Evolutionary conservation across 2,113 vertebrate genomes (phyloP), one percentile per base, ranked within the genome.

Genomic region (Rhinogobius similis): DNA sequence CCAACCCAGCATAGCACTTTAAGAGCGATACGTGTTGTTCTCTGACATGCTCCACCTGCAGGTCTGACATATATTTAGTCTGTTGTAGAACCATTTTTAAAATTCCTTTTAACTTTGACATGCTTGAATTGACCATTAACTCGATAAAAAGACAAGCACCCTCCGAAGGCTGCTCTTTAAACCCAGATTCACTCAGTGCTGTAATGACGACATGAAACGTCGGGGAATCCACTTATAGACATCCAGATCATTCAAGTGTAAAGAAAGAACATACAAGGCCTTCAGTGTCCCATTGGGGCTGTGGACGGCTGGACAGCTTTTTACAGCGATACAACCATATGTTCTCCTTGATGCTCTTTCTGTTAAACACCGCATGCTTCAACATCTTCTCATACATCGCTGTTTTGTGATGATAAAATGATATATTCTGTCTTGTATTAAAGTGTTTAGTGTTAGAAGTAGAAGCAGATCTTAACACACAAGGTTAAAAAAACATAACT

Each of bases 201-300:
- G 77, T 85, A 84, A 84, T 78, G 84, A 81, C 81, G 72, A 64
- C 62, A 67, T 4, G 0, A 87, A 87, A 79, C 77, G 81, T 81
- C 71, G 62, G 63, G 52, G 78, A 73, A 85, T 65, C 65, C 70
- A 41, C 68, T 78, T 71, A 83, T 76, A 80, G 82, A 81, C 80
- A 77, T 75, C 68, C 71, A 65, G 73, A 67, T 18, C 77, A 70
- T 68, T 78, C 78, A 72, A 79, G 80, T 75, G 71, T 68, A 68
- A 82, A 78, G 65, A 81, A 84, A 75, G 70, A 76, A 78, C 76
- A 86, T 80, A 85, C 48, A 68, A 75, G 74, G 78, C 59, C 76
- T 65, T 1, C 56, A 62, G 59, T 65, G 46, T 65, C 61, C 77
- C 80, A 0, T 11, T 50, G 83, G 73, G 77, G 82, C 65, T 10